These are phyloP conservation scores for Chelonia mydas DNA, from an alignment of 2,797 vertebrate genomes.

Conservation along the genomic window DNA sequence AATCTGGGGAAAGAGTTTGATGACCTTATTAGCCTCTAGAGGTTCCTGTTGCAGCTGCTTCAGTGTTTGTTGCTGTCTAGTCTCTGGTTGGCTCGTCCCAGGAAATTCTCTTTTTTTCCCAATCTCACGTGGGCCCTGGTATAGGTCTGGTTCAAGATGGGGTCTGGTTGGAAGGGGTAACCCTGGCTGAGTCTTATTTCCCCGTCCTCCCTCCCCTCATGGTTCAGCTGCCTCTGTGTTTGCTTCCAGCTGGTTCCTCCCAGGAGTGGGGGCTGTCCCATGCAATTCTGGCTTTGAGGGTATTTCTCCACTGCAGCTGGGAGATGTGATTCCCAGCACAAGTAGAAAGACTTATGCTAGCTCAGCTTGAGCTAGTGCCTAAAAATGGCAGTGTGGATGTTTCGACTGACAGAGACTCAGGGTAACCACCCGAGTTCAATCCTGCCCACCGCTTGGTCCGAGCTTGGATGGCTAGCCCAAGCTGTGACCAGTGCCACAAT, in stretches of 20 bases:
- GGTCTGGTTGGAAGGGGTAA: neutral
- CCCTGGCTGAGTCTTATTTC: neutral
- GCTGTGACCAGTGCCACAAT: neutral
- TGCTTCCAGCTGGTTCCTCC: neutral
- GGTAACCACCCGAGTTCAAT: neutral
- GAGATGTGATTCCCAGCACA: neutral
- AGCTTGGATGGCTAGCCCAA: neutral
- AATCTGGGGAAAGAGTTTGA: neutral
- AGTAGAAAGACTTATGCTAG: neutral
- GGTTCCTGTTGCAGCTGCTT: neutral
- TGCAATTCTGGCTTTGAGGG: neutral
- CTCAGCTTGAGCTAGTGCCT: neutral
- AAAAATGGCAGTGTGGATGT: neutral
- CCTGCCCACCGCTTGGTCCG: neutral
- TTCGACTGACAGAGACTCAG: neutral
- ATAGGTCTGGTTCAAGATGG: neutral
- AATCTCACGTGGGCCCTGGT: fast-evolving
- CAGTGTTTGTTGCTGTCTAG: neutral
- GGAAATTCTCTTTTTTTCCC: neutral
- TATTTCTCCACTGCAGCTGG: neutral
- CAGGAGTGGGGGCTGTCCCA: neutral
- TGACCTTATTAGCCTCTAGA: neutral
- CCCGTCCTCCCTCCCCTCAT: neutral
- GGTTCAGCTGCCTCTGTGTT: neutral
- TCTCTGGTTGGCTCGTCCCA: neutral